Conservation (phyloP, 2,888 invertebrate species). For the Sinhomidia bicolor region DNA sequence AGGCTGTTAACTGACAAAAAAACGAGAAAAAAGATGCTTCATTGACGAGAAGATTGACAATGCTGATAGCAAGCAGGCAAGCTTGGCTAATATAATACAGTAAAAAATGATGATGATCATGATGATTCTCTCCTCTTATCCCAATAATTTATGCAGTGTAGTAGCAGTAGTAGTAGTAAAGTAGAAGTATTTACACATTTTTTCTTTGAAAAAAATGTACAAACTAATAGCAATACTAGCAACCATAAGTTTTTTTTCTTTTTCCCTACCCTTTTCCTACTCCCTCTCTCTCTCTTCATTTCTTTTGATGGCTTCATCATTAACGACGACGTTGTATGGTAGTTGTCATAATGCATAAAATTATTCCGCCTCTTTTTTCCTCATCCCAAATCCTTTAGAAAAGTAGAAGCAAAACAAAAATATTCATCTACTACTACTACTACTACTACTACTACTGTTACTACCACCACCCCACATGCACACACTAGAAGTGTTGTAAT, state of each 20-base stretch:
- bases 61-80: too few species aligned
- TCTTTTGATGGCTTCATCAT: conserved; percentile 66
- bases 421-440: not conserved
- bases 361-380: conserved; percentile 58
- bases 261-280: not conserved
- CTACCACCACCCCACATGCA: too few species aligned
- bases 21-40: conserved; percentile 5
- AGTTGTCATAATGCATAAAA: conserved; percentile 63
- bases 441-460: too few species aligned
- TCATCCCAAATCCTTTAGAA: not conserved
- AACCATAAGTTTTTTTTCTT: not conserved
- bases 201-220: not conserved
- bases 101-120: too few species aligned
- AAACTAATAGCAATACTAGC: not conserved
- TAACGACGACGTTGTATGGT: conserved; percentile 24
- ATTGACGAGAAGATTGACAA: conserved; percentile 63
- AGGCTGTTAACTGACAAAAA: conserved; percentile 60
- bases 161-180: not conserved
- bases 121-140: conserved; percentile 21
- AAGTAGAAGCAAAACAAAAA: not conserved
- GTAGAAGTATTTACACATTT: not conserved
- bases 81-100: conserved; percentile 5
- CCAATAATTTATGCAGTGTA: conserved; percentile 28
- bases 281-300: conserved; percentile 16
- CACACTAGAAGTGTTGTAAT: conserved; percentile 43